phyloP scores from a whole-genome alignment of 1,140 invertebrate species.

The Centruroides vittatus region DNA sequence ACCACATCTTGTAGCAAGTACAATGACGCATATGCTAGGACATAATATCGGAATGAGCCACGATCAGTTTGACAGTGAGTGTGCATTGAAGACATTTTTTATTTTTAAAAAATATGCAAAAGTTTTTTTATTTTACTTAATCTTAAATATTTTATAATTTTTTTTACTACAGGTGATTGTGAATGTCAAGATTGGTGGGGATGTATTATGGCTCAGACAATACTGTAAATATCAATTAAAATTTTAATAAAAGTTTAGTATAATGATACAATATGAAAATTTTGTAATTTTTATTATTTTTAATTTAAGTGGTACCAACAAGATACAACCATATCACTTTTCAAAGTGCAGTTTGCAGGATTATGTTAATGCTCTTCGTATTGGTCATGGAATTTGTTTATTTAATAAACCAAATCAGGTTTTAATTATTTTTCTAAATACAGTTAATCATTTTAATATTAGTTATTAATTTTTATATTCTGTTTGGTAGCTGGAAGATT shows the following conservation, averaged over 20 bases:
- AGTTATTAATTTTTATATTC: too few species aligned
- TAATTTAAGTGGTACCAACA: conserved; percentile 48
- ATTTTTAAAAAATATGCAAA: too few species aligned
- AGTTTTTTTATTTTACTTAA: too few species aligned
- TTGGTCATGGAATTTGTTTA: conserved; percentile 66
- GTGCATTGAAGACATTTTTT: too few species aligned
- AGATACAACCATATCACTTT: conserved; percentile 86
- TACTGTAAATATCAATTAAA: conserved; percentile 26
- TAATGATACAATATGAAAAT: too few species aligned
- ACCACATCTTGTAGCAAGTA: conserved; percentile 79
- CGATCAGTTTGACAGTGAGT: conserved; percentile 34
- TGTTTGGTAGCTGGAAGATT: conserved; percentile 25
- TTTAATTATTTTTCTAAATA: conserved; percentile 17
- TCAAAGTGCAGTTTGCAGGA: conserved; percentile 74
- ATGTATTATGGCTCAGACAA: conserved; percentile 86
- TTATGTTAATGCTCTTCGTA: conserved; percentile 62
- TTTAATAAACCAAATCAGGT: conserved; percentile 80
- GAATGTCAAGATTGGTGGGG: conserved; percentile 85
- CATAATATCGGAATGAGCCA: conserved; percentile 93
- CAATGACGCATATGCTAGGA: conserved; percentile 91
- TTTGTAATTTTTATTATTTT: background rate
- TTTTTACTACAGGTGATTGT: conserved; percentile 46
- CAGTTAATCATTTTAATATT: too few species aligned
- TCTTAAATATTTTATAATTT: background rate
- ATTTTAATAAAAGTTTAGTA: too few species aligned